Evolutionary conservation across 37 sponge, comb jelly and placozoan species (phyloP).

Genomic region (Agelas oroides): DNA sequence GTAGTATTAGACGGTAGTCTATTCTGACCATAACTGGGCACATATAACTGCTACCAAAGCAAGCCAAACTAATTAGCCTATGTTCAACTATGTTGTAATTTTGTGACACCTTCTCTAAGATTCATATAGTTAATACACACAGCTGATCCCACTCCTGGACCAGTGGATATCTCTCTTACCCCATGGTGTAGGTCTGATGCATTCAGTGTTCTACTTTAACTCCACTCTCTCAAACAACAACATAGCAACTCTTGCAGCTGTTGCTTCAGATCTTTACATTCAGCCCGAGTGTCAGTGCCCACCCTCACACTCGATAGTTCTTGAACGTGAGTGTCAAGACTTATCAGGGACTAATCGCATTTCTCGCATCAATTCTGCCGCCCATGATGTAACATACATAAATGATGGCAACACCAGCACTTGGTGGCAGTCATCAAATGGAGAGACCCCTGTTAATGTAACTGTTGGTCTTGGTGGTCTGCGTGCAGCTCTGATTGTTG

Average conservation of each 20-base stretch:
- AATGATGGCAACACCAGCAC: constrained; percentile 58
- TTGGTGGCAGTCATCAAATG: constrained; percentile 79
- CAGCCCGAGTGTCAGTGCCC: constrained; percentile 76
- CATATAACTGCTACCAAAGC: too few relatives aligned
- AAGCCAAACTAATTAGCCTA: too few relatives aligned
- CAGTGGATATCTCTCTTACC: neutral
- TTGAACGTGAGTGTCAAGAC: constrained; percentile 30
- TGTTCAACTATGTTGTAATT: too few relatives aligned
- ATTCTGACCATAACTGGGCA: too few relatives aligned
- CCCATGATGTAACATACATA: constrained; percentile 41
- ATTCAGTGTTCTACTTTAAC: constrained; percentile 59
- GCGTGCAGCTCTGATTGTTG: constrained; percentile 58
- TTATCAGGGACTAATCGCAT: constrained; percentile 12
- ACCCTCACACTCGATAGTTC: constrained; percentile 42
- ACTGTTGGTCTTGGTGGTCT: constrained; percentile 60
- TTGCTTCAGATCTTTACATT: constrained; percentile 14
- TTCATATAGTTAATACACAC: too few relatives aligned
- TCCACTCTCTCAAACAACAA: constrained; percentile 57
- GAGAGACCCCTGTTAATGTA: constrained; percentile 57
- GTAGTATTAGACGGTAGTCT: too few relatives aligned
- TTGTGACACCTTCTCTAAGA: too few relatives aligned
- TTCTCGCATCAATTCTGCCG: constrained; percentile 42
- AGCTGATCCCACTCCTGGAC: too few relatives aligned
- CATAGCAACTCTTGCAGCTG: constrained; percentile 32
- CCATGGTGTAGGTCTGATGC: constrained; percentile 52